Evolutionary conservation across 2,797 vertebrate genomes (phyloP), one percentile per base, ranked within the genome.

Genomic region (Sciaenops ocellatus): DNA sequence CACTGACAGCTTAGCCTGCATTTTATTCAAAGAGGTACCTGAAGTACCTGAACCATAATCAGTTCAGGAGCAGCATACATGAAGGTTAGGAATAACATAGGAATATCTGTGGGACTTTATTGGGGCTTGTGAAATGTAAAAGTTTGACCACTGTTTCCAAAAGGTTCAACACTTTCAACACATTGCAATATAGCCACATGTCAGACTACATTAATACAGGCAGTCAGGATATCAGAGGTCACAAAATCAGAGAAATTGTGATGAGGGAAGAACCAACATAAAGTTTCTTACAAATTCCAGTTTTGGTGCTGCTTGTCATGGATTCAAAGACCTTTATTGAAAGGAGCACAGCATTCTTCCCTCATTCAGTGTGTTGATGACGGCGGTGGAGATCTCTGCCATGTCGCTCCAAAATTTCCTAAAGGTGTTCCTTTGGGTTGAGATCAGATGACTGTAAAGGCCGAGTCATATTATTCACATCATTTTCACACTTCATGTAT

Each of bases 381-480:
- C 4, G 16, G 24, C 7, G 24, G 52, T 22, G n/a, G n/a, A 42
- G 9, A 28, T 47, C 61, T 63, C n/a, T n/a, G n/a, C n/a, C n/a
- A n/a, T n/a, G n/a, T n/a, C n/a, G n/a, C n/a, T n/a, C n/a, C n/a
- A n/a, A n/a, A n/a, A n/a, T n/a, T n/a, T n/a, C 15, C 42, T 51
- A 1, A 26, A 13, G 16, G 20, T 48, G 41, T 57, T 46, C 4
- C 60, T 9, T 34, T 44, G 2, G 11, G 6, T 24, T 30, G 13
- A 41, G 16, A 60, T 69, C 38, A 46, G 11, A 3, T n/a, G 12
- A 69, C 34, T 52, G 26, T 69, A 26, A 68, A 46, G 1, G 17
- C 52, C 3, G 41, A 56, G 66, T 34, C 28, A 34, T 70, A 38
- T 46, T 6, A 71, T 50, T 41, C 56, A 51, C 46, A 64, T 44